Evolutionary conservation across 2,888 invertebrate genomes (phyloP).

Genomic region (Troglohyphantes excavatus): DNA sequence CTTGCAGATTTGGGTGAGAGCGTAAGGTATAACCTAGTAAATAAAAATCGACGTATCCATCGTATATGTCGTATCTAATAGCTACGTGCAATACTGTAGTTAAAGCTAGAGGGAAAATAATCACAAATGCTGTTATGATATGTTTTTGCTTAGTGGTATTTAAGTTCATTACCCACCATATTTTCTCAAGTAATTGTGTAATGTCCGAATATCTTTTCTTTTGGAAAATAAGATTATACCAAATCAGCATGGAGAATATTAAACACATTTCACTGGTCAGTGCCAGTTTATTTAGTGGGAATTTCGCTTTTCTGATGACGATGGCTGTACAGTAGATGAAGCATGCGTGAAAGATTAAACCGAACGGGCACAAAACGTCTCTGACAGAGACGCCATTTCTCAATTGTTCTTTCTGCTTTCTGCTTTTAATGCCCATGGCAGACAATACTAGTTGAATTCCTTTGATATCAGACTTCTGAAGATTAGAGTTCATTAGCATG

Average conservation of each 20-base stretch:
- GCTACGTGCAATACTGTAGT: neutral
- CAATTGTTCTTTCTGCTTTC: no score
- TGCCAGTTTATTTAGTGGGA: neutral
- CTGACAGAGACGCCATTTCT: neutral
- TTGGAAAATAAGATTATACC: neutral
- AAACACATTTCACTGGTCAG: neutral
- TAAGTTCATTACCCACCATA: neutral
- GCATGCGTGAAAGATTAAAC: neutral
- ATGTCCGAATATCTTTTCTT: neutral
- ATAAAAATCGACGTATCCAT: neutral
- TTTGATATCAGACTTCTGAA: no score
- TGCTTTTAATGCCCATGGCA: no score
- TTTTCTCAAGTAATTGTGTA: neutral
- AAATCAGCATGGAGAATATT: neutral
- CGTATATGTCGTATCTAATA: neutral
- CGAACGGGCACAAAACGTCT: neutral
- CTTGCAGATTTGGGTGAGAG: neutral
- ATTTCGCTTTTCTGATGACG: neutral
- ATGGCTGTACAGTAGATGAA: neutral
- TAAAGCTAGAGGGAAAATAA: neutral
- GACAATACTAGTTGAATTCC: no score
- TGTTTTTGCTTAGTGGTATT: neutral
- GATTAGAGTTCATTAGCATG: no score
- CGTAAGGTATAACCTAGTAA: neutral
- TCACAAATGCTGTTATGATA: neutral